Evolutionary conservation across 2,888 invertebrate genomes (phyloP), one percentile per base, ranked within the genome.

Genomic region (Macrophya annulata): DNA sequence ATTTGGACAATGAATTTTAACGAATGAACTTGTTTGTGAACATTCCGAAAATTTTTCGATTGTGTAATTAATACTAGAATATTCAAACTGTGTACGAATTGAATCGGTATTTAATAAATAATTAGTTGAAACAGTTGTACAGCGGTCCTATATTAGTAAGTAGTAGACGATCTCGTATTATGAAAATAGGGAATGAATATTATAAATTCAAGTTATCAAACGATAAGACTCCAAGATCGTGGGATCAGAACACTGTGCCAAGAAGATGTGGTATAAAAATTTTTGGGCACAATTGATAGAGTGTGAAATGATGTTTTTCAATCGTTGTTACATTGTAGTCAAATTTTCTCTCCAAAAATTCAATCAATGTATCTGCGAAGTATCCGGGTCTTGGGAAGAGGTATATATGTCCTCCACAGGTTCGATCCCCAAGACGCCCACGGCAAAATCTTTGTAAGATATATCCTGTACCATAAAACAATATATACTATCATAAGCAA

Each of bases 381-480:
- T 83, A 83, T 68, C 83, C 68, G 43, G 48, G 68, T 31, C 68
- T n/a, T 48, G 45, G 25, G 51, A 45, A 84, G 88, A 87, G 87
- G 86, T 86, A 86, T 87, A 87, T 86, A 83, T 89, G 87, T 88
- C 88, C 88, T 89, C 87, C 85, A 87, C 84, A 87, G 87, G 87
- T 86, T 89, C 90, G 84, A 91, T 89, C 88, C 90, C 91, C 87
- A 92, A 88, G 81, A 92, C 90, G 86, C 90, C 88, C 87, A 89
- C 85, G 87, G 87, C 87, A 87, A 91, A 92, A 89, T 89, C 90
- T 90, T 91, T 91, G 91, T 91, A 92, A 90, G 91, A 92, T 90
- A 93, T 91, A 87, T 86, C 90, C 92, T 93, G 92, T 91, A 92
- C 88, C 86, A 90, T 90, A 90, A 90, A 89, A 89, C 87, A 88